These are phyloP conservation scores for Miltochrista miniata DNA, from an alignment of 2,888 invertebrate genomes.

Conservation along the genomic window DNA sequence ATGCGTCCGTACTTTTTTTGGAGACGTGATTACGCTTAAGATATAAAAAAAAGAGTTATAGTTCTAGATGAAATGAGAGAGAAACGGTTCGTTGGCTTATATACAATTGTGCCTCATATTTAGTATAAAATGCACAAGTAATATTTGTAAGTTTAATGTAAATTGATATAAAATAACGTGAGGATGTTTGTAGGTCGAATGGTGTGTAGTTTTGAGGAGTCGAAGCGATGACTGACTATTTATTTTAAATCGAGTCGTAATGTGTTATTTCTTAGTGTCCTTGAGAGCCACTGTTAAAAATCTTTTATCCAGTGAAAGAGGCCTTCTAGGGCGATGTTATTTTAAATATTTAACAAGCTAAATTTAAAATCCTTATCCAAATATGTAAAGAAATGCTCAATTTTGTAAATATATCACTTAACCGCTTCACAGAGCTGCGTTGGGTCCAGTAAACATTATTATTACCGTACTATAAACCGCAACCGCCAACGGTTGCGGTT, in stretches of 20 bases:
- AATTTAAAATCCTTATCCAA: too few relatives aligned
- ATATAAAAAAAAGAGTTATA: slow-evolving; percentile 23
- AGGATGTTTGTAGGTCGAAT: neutral
- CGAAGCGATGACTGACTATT: too few relatives aligned
- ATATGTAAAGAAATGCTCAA: slow-evolving; percentile 16
- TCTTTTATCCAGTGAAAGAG: neutral
- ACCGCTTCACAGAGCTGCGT: slow-evolving; percentile 13
- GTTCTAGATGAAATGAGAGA: slow-evolving; percentile 1
- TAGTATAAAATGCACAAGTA: slow-evolving; percentile 21
- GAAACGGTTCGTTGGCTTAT: slow-evolving; percentile 14
- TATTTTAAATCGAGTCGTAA: too few relatives aligned
- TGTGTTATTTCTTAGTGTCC: too few relatives aligned
- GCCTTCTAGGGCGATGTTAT: too few relatives aligned
- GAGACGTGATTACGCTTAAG: slow-evolving; percentile 29
- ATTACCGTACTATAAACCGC: slow-evolving; percentile 40
- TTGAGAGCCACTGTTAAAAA: neutral
- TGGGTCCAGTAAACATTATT: slow-evolving; percentile 26
- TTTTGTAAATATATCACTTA: slow-evolving; percentile 24
- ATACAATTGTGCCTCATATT: slow-evolving; percentile 22
- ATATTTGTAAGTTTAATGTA: slow-evolving; percentile 17
- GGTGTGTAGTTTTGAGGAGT: too few relatives aligned
- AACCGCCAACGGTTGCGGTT: too few relatives aligned
- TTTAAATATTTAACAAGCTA: too few relatives aligned
- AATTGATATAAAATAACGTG: slow-evolving; percentile 12
- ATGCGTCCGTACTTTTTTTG: too few relatives aligned